Evolutionary conservation across 2,113 vertebrate genomes (phyloP), one percentile per base, ranked within the genome.

Genomic region (Dicaeum eximium): DNA sequence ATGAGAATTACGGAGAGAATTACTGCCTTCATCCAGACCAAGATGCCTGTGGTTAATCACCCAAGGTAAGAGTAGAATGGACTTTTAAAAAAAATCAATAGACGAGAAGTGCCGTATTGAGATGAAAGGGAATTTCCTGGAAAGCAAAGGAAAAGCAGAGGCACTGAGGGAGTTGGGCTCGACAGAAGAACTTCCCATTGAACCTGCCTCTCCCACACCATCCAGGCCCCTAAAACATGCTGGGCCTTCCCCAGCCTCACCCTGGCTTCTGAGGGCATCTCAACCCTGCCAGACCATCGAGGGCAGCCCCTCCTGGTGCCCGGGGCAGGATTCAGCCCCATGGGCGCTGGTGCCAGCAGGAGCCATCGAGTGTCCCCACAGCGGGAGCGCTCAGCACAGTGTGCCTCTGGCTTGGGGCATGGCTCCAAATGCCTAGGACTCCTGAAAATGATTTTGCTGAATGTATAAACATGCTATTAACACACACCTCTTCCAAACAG

Each of bases 281-380:
- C 1, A 1, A 66, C 10, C 16, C 16, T 48, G 40, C 33, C 54
- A 78, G 27, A 25, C 21, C n/a, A 69, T 16, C 27, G 64, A 62
- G 20, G 7, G 10, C 44, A 86, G 33, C n/a, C 33, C 23, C 40
- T 44, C 20, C 30, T 1, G 1, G 27, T 6, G 3, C 35, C 50
- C 0, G 0, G 35, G 21, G 13, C 5, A 3, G 33, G 7, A 16
- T 21, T 20, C 38, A 42, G 37, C 38, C 28, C 44, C 57, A 13
- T 1, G 37, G 61, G 47, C 0, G 0, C 54, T 57, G 72, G 62
- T 51, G 78, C 33, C 0, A 33, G 30, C 0, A 0, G 77, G 17
- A 62, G 20, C 25, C 3, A 1, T 38, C 0, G 0, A 19, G 42
- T 4, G 2, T 23, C 30, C 40, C 5, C 1, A 1, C 37, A 42